phyloP scores from a whole-genome alignment of 2,888 invertebrate species.

The Venusia cambrica region DNA sequence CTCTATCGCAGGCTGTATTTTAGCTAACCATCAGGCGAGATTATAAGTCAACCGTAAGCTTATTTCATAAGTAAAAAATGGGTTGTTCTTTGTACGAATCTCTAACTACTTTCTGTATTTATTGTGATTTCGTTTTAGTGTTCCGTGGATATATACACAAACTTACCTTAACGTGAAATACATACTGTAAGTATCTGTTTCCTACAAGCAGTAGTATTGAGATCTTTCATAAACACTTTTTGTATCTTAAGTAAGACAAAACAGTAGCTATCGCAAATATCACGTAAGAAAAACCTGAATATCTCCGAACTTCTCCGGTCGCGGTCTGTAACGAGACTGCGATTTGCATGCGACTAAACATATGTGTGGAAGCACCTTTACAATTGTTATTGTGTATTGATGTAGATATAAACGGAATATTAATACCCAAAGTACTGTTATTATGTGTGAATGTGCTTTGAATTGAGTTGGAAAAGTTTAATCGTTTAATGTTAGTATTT shows the following conservation, averaged over 20 bases:
- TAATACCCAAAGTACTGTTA: conserved; percentile 22
- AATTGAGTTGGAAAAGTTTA: conserved; percentile 20
- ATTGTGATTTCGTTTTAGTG: no score
- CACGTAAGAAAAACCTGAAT: not conserved
- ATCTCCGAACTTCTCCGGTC: conserved; percentile 13
- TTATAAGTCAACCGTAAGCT: no score
- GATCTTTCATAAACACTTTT: not conserved
- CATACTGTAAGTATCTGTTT: no score
- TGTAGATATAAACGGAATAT: conserved; percentile 18
- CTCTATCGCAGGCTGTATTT: no score
- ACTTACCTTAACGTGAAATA: no score
- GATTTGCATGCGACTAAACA: conserved; percentile 36
- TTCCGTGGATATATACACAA: no score
- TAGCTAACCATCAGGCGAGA: no score
- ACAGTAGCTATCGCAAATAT: no score
- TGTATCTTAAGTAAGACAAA: not conserved
- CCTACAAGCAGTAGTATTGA: no score
- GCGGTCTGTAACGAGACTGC: conserved; percentile 36
- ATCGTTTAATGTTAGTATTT: conserved; percentile 3
- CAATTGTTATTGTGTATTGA: conserved; percentile 33
- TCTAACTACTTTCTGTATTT: no score
- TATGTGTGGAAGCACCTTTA: conserved; percentile 31
- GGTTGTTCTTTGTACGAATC: no score
- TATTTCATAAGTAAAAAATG: no score
- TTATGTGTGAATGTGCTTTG: conserved; percentile 24